A percentile compares a stretch with the other conserved stretches of the same genome.
Conservation (phyloP, 2,888 invertebrate species). For the Schrankia costaestrigalis region DNA sequence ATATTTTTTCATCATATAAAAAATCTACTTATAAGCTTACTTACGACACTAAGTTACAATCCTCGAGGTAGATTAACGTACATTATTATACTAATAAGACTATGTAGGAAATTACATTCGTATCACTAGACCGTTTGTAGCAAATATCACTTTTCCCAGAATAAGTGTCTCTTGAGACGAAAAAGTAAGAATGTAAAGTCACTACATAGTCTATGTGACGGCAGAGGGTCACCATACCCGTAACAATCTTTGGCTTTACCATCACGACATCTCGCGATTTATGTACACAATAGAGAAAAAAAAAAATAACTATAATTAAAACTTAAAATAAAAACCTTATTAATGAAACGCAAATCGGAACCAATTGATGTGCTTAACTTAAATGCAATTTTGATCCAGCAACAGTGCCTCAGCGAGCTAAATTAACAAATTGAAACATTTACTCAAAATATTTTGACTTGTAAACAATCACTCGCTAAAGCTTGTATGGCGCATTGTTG, state of each 20-base stretch:
- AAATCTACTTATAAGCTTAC: slow-evolving; percentile 76
- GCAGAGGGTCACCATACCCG: slow-evolving; percentile 81
- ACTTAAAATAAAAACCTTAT: slow-evolving; percentile 46
- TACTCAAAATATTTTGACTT: slow-evolving; percentile 16
- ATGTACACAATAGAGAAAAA: slow-evolving; percentile 59
- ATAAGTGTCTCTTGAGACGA: slow-evolving; percentile 14
- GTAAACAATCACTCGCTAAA: slow-evolving; percentile 19
- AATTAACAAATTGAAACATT: slow-evolving; percentile 15
- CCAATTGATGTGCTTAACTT: slow-evolving; percentile 41
- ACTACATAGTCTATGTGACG: slow-evolving; percentile 70
- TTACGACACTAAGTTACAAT: slow-evolving; percentile 67
- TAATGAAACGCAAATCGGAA: slow-evolving; percentile 53
- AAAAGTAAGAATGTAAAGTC: slow-evolving; percentile 42
- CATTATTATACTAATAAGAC: slow-evolving; percentile 54
- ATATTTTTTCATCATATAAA: slow-evolving; percentile 74
- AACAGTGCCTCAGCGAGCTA: slow-evolving; percentile 35
- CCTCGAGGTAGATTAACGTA: slow-evolving; percentile 80
- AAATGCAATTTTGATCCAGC: slow-evolving; percentile 54
- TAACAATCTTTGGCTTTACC: slow-evolving; percentile 81
- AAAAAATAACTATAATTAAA: slow-evolving; percentile 44
- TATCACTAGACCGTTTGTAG: slow-evolving; percentile 19
- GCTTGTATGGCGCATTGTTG: slow-evolving; percentile 34
- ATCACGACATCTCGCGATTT: slow-evolving; percentile 79
- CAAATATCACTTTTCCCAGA: slow-evolving; percentile 12
- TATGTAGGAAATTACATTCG: slow-evolving; percentile 52